Evolutionary conservation across 1,140 invertebrate genomes (phyloP), one percentile per base, ranked within the genome.

Genomic region (Drosophila teissieri): DNA sequence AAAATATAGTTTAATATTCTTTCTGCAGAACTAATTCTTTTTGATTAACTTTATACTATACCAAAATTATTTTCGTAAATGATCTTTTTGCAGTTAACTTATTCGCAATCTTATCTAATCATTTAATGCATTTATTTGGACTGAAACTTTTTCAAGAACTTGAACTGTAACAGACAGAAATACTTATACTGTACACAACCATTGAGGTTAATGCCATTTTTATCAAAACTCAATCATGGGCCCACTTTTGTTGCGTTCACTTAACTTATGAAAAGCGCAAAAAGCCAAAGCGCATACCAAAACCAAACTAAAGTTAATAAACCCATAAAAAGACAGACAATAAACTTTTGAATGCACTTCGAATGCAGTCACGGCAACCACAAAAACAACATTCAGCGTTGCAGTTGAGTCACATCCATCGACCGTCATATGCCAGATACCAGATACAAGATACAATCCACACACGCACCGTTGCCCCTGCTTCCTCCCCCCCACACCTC

Each of bases 301-400:
- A 70, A 69, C 27, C n/a, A 34, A 58, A 24, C 53, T 15, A 68
- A 85, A 79, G 82, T 88, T 86, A 86, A 88, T 77, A 88, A 88
- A 83, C 83, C 80, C 83, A 89, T 88, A 89, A 89, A 85, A 63
- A 69, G 58, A 46, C 58, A 57, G 57, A 72, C 76, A 88, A 77
- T 63, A 60, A 88, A 67, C 62, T 65, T 88, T 88, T 88, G 58
- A 88, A 88, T 86, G 84, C 84, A 83, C 76, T 88, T 86, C 55
- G 55, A 68, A 62, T 64, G 69, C 63, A 80, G 54, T 73, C 64
- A 78, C 70, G 72, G 57, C 63, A 74, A 51, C 73, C 56, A 58
- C 78, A 53, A 49, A 61, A 56, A 42, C 75, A 72, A 57, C 55
- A 31, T 45, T 64, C 55, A 52, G 37, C 37, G 17, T 49, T 45